phyloP scores from a whole-genome alignment of 2,113 vertebrate genomes.

The Podiceps cristatus region DNA sequence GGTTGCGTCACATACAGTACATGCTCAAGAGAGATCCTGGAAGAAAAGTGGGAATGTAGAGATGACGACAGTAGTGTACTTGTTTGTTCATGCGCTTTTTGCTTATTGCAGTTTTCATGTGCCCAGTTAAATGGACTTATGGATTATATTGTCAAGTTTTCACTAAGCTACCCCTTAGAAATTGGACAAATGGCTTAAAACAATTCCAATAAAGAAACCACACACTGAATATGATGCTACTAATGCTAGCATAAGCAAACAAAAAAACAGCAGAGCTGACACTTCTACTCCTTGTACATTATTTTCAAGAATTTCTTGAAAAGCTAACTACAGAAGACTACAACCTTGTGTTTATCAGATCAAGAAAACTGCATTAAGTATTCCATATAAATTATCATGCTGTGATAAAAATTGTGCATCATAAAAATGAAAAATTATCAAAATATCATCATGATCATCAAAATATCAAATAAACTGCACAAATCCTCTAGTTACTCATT shows the following conservation, averaged over 20 bases:
- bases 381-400: neutral
- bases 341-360: neutral
- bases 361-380: neutral
- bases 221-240: neutral
- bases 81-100: rapidly evolving
- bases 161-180: neutral
- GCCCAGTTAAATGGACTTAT: neutral
- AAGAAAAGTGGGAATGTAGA: neutral
- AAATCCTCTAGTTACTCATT: neutral
- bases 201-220: neutral
- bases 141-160: neutral
- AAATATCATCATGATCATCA: neutral
- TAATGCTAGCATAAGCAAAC: neutral
- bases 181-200: neutral
- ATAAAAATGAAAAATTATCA: neutral
- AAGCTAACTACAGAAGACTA: neutral
- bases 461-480: neutral
- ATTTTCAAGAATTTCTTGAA: neutral
- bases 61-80: neutral
- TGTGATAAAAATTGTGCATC: neutral
- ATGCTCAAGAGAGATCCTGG: neutral
- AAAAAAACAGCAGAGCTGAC: neutral
- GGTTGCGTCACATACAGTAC: rapidly evolving
- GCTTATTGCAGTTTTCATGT: neutral
- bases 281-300: neutral